A percentile compares a stretch with the other conserved stretches of the same genome.
These are phyloP conservation scores for Myocastor coypus DNA, from an alignment of 2,113 vertebrate species.

Conservation along the genomic window DNA sequence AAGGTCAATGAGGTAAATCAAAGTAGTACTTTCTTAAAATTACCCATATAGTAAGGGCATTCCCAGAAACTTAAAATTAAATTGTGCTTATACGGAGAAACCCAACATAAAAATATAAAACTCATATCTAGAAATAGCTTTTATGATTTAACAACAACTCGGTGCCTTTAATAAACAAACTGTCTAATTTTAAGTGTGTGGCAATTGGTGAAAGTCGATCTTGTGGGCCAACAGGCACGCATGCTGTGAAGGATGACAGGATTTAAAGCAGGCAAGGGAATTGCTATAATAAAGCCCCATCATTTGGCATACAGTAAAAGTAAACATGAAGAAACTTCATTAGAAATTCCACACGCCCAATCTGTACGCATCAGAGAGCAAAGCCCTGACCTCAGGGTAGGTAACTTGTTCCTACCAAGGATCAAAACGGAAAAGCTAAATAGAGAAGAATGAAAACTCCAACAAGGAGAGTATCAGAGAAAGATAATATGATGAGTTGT, in stretches of 20 bases:
- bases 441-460: constrained; percentile 27
- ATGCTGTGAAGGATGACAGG: constrained; percentile 65
- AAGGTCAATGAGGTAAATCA: constrained; percentile 37
- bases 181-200: constrained; percentile 60
- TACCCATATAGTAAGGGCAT: not conserved
- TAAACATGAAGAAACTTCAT: constrained; percentile 56
- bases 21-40: not conserved
- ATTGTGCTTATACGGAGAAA: not conserved
- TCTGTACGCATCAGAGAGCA: constrained; percentile 29
- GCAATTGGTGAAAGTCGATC: constrained; percentile 41
- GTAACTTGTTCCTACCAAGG: not conserved
- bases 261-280: constrained; percentile 69
- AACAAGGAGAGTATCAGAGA: not conserved
- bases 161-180: constrained; percentile 51
- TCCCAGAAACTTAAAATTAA: not conserved
- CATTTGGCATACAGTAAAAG: constrained; percentile 51
- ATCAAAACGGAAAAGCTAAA: constrained; percentile 48
- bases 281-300: constrained; percentile 73
- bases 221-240: constrained; percentile 37
- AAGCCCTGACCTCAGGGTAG: constrained; percentile 20
- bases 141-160: constrained; percentile 6
- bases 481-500: not conserved
- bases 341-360: constrained; percentile 45
- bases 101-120: constrained; percentile 24
- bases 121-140: not conserved